These are phyloP conservation scores for Daboia siamensis DNA, from an alignment of 2,113 vertebrate genomes.

Conservation along the genomic window DNA sequence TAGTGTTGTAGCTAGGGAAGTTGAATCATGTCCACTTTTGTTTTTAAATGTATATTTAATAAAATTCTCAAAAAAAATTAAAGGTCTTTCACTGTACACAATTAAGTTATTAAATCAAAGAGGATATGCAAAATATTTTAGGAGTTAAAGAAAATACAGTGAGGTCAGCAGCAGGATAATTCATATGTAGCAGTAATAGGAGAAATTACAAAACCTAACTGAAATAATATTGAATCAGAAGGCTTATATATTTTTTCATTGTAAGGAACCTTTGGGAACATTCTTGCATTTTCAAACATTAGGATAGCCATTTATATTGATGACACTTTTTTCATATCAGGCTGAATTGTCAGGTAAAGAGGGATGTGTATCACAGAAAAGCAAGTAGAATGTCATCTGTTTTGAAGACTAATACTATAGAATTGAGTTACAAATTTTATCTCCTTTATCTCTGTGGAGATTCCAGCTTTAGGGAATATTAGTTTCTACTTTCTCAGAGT, in stretches of 20 bases:
- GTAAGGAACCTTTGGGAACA: background rate
- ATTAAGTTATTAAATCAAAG: conserved; percentile 17
- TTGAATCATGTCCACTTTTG: too few relatives aligned
- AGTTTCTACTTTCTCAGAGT: background rate
- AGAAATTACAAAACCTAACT: background rate
- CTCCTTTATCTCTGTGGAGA: background rate
- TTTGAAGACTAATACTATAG: background rate
- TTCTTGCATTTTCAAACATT: conserved; percentile 2
- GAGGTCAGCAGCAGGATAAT: background rate
- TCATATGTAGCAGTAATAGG: background rate
- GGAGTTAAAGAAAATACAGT: conserved; percentile 8
- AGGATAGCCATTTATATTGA: background rate
- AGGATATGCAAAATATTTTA: conserved; percentile 3
- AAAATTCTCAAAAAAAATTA: background rate
- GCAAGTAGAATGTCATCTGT: background rate
- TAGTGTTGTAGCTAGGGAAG: too few relatives aligned
- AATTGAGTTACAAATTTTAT: background rate
- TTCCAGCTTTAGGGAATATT: background rate
- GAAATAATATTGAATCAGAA: background rate
- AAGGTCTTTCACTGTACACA: background rate
- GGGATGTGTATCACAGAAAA: background rate
- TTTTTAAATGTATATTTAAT: too few relatives aligned
- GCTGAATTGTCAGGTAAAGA: background rate
- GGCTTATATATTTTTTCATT: background rate
- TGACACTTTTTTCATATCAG: background rate